Evolutionary conservation across 2,113 vertebrate genomes (phyloP).

Genomic region (Prunella fulvescens): DNA sequence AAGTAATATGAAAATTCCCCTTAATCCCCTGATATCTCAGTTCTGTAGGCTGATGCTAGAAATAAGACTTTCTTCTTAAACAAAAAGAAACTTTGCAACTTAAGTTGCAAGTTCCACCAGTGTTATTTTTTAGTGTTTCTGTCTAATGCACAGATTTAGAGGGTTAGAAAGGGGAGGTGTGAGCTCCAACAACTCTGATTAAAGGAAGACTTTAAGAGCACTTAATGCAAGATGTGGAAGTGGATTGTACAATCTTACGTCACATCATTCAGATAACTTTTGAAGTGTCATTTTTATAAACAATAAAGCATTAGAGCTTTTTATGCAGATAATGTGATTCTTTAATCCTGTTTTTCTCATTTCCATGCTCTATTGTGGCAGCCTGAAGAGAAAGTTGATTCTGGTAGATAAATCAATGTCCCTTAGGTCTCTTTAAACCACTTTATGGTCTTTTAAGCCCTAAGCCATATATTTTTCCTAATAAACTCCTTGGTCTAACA

Average conservation of each 20-base stretch:
- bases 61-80: background rate
- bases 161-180: background rate
- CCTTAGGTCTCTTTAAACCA: constrained; percentile 40
- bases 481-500: constrained; percentile 36
- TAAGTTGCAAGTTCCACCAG: background rate
- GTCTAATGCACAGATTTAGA: background rate
- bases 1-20: background rate
- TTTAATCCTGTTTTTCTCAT: constrained; percentile 47
- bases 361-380: background rate
- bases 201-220: background rate
- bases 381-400: constrained; percentile 27
- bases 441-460: constrained; percentile 34
- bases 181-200: background rate
- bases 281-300: constrained; percentile 4
- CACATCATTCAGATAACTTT: background rate
- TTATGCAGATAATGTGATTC: constrained; percentile 3
- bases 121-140: background rate
- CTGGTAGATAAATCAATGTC: constrained; percentile 46
- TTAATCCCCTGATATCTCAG: background rate
- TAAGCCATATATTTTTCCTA: constrained; percentile 45
- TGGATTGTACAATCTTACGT: background rate
- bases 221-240: background rate
- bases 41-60: background rate
- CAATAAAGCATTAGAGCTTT: background rate
- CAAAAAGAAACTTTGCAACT: background rate